Base-by-base conservation (phyloP, 2,113 vertebrate species). In the Chloroceryle aenea region DNA sequence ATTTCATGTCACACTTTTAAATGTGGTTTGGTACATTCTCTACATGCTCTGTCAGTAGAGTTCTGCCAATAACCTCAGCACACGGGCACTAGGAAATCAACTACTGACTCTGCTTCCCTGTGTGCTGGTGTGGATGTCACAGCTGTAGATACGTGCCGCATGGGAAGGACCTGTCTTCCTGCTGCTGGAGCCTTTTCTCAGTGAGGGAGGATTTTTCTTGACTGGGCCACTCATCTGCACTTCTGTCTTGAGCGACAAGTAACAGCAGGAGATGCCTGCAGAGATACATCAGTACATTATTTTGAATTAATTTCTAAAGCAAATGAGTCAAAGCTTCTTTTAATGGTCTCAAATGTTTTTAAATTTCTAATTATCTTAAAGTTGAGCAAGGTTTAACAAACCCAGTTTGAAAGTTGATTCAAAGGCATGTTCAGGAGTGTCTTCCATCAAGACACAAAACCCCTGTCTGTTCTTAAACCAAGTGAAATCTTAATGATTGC, bases 1-100 rank as follows among this genome's bases (percentile, higher is more conserved):
- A 95, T 96, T 94, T 93, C 92, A 59, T 96, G 95, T 96, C 96
- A 97, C 90, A 96, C 88, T 97, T 95, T 73, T 55, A 93, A 96
- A 96, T 93, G 92, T 75, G 89, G 93, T 95, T 97, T 97, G 95
- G 94, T 96, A 95, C 93, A 92, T 97, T 94, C 92, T 82, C 92
- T 96, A 90, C 91, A 89, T 96, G 97, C 93, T 95, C 94, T 96
- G 93, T 90, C 95, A 94, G 94, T 95, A 68, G 91, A 97, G 85
- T 92, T 94, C 94, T 96, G 91, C 90, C 93, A 95, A 87, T 73
- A 96, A 90, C 75, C 36, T 79, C 83, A 72, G 81, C 76, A 42
- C 75, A 64, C 0, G 7, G 93, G 82, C 61, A 8, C 53, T 48
- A 30, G 48, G 42, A 87, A 81, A 72, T 89, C 86, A 72, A 5